Percentiles rank a stretch among this genome's conserved stretches.
These are phyloP conservation scores for Chrysoperla carnea DNA, from an alignment of 1,140 invertebrate species.

Conservation along the genomic window DNA sequence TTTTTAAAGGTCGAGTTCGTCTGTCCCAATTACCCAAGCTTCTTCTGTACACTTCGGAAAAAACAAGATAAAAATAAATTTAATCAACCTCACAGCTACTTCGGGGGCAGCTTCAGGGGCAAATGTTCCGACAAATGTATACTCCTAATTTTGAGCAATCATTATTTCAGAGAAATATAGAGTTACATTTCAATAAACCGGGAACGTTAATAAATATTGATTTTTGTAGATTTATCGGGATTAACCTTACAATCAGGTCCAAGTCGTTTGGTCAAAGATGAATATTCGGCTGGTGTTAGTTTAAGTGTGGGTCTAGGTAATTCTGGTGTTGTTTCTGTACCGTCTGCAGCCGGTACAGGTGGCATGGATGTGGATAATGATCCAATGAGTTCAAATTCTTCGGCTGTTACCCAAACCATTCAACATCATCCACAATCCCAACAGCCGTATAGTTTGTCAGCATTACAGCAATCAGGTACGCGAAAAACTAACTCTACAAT, in stretches of 20 bases:
- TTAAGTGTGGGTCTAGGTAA: constrained; percentile 27
- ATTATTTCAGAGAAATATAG: too few species aligned
- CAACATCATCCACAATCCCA: constrained; percentile 62
- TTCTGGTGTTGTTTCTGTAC: constrained; percentile 22
- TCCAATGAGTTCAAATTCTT: constrained; percentile 25
- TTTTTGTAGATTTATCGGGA: constrained; percentile 64
- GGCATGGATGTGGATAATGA: constrained; percentile 62
- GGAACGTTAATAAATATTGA: background rate
- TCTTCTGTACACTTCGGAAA: too few species aligned
- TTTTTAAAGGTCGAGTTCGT: too few species aligned
- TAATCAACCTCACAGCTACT: too few species aligned
- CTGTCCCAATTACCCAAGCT: too few species aligned
- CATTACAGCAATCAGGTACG: constrained; percentile 12
- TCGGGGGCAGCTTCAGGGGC: too few species aligned
- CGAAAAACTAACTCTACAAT: constrained; percentile 6
- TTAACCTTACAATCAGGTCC: constrained; percentile 58
- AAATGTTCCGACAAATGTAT: too few species aligned
- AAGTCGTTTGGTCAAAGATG: constrained; percentile 55
- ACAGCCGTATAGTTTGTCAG: constrained; percentile 16
- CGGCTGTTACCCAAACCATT: constrained; percentile 35
- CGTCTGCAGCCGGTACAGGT: constrained; percentile 7
- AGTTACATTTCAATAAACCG: too few species aligned
- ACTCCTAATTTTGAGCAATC: too few species aligned
- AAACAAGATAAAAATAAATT: too few species aligned
- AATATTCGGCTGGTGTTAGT: constrained; percentile 59